Evolutionary conservation across 2,113 vertebrate species (phyloP).

Genomic region (Numenius arquata): DNA sequence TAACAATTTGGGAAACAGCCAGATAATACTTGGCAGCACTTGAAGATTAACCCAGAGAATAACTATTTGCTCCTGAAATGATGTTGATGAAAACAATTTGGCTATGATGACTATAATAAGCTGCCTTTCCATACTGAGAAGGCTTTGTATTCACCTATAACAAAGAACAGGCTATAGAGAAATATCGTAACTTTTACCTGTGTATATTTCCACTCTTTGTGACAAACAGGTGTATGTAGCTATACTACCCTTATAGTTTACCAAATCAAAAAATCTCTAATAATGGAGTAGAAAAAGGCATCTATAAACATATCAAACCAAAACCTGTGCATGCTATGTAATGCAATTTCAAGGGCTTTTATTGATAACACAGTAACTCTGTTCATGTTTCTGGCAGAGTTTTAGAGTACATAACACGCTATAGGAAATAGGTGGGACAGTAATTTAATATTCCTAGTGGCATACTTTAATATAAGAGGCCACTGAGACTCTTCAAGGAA

Average conservation of each 20-base stretch:
- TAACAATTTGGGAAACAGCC: not conserved
- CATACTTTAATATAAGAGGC: not conserved
- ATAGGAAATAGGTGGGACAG: conserved; percentile 31
- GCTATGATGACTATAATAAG: not conserved
- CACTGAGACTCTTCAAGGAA: conserved; percentile 20
- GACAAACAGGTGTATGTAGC: not conserved
- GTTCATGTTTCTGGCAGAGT: not conserved
- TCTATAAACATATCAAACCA: not conserved
- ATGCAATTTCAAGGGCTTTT: not conserved
- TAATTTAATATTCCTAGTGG: conserved; percentile 31
- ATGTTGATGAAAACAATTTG: not conserved
- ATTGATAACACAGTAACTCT: not conserved
- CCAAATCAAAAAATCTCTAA: not conserved
- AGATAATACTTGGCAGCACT: not conserved
- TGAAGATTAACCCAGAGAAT: not conserved
- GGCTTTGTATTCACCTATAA: not conserved
- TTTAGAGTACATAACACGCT: not conserved
- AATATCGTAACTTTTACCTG: not conserved
- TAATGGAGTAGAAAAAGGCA: not conserved
- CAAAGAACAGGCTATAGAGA: not conserved
- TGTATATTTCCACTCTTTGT: not conserved
- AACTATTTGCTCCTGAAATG: not conserved
- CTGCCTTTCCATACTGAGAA: not conserved
- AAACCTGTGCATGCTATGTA: not conserved
- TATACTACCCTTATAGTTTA: not conserved